Percentiles rank a stretch among this genome's conserved stretches.
Evolutionary conservation across 2,888 invertebrate genomes (phyloP).

Genomic region (Cephus sareptanus): DNA sequence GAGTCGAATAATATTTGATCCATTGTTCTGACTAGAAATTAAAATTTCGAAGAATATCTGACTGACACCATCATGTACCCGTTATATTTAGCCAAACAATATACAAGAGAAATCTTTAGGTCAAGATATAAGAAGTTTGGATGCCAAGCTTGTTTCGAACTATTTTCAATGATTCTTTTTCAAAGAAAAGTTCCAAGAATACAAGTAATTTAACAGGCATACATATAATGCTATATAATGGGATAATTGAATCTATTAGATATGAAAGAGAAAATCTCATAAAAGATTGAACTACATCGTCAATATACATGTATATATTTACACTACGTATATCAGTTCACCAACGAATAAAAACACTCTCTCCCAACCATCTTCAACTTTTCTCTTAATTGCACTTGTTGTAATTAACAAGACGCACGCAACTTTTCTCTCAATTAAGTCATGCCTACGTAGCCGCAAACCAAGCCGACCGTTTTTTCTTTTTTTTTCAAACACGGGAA

Average conservation of each 20-base stretch:
- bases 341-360: not conserved
- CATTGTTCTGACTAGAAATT: no score
- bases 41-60: not conserved
- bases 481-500: not conserved
- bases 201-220: not conserved
- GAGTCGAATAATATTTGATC: no score
- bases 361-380: not conserved
- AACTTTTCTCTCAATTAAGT: not conserved
- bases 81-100: not conserved
- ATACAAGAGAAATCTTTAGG: not conserved
- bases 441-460: not conserved
- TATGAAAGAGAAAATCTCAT: not conserved
- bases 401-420: not conserved
- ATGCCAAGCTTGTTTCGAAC: not conserved
- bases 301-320: not conserved
- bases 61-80: not conserved
- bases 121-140: not conserved
- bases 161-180: not conserved
- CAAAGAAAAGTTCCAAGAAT: not conserved
- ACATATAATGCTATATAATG: not conserved
- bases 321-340: not conserved
- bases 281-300: not conserved
- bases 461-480: not conserved
- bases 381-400: not conserved
- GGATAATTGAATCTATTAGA: not conserved